phyloP scores from a whole-genome alignment of 1,140 invertebrate genomes.

The Lordiphosa stackelbergi region DNA sequence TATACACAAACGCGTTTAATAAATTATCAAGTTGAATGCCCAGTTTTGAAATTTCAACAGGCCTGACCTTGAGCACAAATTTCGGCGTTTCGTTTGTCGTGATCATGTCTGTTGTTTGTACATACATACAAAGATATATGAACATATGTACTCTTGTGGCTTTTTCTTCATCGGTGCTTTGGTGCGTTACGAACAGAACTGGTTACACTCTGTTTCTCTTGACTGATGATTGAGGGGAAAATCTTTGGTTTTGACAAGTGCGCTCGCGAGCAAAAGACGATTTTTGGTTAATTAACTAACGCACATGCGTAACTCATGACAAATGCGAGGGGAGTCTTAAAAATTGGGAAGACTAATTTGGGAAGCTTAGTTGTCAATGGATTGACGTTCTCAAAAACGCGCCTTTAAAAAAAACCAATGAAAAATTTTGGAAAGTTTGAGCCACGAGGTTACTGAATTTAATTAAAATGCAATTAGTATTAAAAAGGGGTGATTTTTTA shows the following conservation, averaged over 20 bases:
- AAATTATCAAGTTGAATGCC: slow-evolving; percentile 76
- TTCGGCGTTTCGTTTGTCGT: slow-evolving; percentile 43
- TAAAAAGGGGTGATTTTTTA: no score
- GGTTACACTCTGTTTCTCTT: slow-evolving; percentile 39
- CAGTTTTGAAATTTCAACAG: slow-evolving; percentile 65
- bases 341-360: no score
- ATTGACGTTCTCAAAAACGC: no score
- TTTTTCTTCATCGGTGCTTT: slow-evolving; percentile 26
- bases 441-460: no score
- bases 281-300: slow-evolving; percentile 65
- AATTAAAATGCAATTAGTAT: no score
- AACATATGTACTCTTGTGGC: slow-evolving; percentile 21
- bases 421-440: no score
- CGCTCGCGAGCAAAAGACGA: slow-evolving; percentile 3
- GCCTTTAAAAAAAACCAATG: no score
- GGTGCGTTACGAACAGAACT: slow-evolving; percentile 40
- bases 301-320: slow-evolving; percentile 62
- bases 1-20: slow-evolving; percentile 67
- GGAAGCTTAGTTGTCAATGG: no score
- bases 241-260: slow-evolving; percentile 23
- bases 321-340: not conserved
- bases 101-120: slow-evolving; percentile 3
- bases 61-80: slow-evolving; percentile 68
- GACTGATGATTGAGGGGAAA: slow-evolving; percentile 19
- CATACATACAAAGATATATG: slow-evolving; percentile 11